Percentiles rank a stretch among this genome's conserved stretches.
phyloP scores from a whole-genome alignment of 1,140 invertebrate species.

The Hydropsyche tenuis region DNA sequence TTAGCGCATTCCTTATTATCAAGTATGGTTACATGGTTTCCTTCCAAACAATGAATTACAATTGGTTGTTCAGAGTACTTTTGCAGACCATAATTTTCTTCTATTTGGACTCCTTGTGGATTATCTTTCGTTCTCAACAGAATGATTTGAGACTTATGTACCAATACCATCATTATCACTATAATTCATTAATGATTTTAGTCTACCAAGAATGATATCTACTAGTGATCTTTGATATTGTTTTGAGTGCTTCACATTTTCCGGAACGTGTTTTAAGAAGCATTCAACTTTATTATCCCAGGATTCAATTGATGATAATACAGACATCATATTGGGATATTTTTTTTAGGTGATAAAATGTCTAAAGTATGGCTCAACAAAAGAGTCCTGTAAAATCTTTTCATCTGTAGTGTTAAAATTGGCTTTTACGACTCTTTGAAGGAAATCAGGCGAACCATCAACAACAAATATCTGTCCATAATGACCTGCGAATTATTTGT shows the following conservation, averaged over 20 bases:
- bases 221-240: constrained; percentile 61
- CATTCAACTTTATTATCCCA: constrained; percentile 62
- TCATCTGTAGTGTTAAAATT: constrained; percentile 59
- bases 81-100: constrained; percentile 71
- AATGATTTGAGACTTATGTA: constrained; percentile 65
- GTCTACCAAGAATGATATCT: constrained; percentile 62
- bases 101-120: constrained; percentile 57
- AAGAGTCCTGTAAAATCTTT: constrained; percentile 62
- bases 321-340: constrained; percentile 58
- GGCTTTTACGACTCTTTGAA: constrained; percentile 59
- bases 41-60: constrained; percentile 66
- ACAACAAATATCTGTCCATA: constrained; percentile 65
- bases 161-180: constrained; percentile 51
- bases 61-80: constrained; percentile 62
- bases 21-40: constrained; percentile 75
- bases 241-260: constrained; percentile 58
- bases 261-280: constrained; percentile 53
- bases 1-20: constrained; percentile 68
- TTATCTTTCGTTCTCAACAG: constrained; percentile 69
- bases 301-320: constrained; percentile 62
- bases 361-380: constrained; percentile 63
- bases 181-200: constrained; percentile 64
- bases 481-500: constrained; percentile 53
- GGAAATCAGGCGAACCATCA: constrained; percentile 66
- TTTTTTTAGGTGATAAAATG: constrained; percentile 62